Percentiles rank a stretch among this genome's conserved stretches.
Evolutionary conservation across 64 coral and sea anemone genomes (phyloP).

Genomic region (Acropora tenuis): DNA sequence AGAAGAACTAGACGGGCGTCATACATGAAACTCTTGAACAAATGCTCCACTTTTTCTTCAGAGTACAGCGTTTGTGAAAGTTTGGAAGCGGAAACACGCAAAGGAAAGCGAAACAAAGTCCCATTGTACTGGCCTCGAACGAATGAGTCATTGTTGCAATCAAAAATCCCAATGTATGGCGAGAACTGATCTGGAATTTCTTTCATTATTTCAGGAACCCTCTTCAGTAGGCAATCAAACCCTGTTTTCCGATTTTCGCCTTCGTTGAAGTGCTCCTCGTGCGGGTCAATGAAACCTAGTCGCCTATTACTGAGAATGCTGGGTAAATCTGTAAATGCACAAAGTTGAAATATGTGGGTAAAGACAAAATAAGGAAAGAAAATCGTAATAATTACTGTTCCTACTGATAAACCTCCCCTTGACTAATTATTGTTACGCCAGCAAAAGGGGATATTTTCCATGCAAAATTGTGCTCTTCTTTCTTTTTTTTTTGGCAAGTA

Average conservation of each 20-base stretch:
- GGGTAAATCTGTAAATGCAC: constrained; percentile 72
- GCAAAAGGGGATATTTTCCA: no score
- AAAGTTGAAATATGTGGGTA: background rate
- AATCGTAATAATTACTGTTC: background rate
- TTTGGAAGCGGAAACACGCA: constrained; percentile 68
- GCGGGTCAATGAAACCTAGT: constrained; percentile 81
- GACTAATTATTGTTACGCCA: no score
- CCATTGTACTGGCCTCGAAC: constrained; percentile 61
- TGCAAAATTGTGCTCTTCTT: no score
- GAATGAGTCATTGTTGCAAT: constrained; percentile 64
- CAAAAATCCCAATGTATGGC: constrained; percentile 80
- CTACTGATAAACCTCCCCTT: no score
- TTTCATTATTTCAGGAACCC: background rate
- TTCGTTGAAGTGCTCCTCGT: constrained; percentile 75
- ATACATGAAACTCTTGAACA: constrained; percentile 74
- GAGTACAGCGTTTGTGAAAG: constrained; percentile 86
- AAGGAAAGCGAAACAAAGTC: constrained; percentile 93
- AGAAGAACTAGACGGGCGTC: constrained; percentile 81
- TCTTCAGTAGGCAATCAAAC: background rate
- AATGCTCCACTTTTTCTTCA: constrained; percentile 51
- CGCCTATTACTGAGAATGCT: constrained; percentile 66
- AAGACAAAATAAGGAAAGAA: background rate
- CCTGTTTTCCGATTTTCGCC: constrained; percentile 49
- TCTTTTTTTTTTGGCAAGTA: no score
- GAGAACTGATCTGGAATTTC: constrained; percentile 74